These are phyloP conservation scores for Stenotaenia linearis DNA, from an alignment of 2,888 invertebrate species.

Conservation along the genomic window DNA sequence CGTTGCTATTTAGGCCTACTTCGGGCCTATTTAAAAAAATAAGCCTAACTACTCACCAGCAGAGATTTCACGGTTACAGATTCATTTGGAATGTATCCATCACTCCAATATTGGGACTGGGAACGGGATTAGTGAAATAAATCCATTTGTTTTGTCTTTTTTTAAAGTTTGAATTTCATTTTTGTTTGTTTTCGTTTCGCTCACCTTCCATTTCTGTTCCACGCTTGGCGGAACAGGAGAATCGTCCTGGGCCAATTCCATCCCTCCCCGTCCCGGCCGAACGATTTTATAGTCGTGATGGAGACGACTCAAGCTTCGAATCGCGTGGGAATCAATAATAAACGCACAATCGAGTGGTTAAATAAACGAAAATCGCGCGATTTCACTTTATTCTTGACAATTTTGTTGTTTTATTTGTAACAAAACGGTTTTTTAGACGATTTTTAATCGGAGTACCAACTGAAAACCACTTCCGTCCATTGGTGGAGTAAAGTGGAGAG, in stretches of 20 bases:
- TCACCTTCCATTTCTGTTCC: not conserved
- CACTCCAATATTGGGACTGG: not conserved
- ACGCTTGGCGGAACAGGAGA: not conserved
- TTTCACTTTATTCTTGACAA: not conserved
- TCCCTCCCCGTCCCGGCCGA: constrained; percentile 11
- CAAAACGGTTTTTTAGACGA: no score
- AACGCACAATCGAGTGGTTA: not conserved
- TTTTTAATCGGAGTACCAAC: no score
- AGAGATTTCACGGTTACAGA: not conserved
- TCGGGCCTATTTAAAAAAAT: no score
- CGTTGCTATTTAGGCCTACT: no score
- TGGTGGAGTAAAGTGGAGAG: not conserved
- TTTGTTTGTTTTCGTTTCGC: not conserved
- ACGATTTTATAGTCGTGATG: not conserved
- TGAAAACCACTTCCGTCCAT: not conserved
- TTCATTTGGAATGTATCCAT: not conserved
- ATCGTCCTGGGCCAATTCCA: constrained; percentile 15
- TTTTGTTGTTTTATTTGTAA: not conserved
- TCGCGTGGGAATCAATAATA: not conserved
- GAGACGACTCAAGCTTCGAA: not conserved
- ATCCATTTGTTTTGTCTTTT: no score
- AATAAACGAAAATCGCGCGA: not conserved
- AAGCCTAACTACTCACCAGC: not conserved
- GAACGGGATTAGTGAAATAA: not conserved
- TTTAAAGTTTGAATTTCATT: not conserved